Evolutionary conservation across 2,888 invertebrate genomes (phyloP), one percentile per base, ranked within the genome.

Genomic region (Drosophila longiperda): DNA sequence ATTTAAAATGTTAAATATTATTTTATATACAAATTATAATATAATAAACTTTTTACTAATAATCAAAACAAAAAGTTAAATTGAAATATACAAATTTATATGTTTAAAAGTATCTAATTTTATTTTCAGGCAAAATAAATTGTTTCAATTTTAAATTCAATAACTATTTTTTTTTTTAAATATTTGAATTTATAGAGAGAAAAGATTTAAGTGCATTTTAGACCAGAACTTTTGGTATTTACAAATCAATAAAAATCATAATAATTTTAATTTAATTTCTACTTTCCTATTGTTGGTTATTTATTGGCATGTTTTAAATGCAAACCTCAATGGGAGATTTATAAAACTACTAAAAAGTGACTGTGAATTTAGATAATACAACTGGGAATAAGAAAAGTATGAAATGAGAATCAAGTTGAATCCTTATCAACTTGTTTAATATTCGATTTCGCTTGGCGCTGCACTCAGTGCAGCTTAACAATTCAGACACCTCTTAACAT

Each of bases 401-500:
- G 45, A 11, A 32, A 40, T 12, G 15, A n/a, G 15, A 40, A 29
- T 36, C 26, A 20, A 52, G 58, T 52, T 66, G 59, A 29, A 29
- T 29, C 68, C 55, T 62, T 74, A 75, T 72, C 73, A 75, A 77
- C 75, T 89, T 87, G 81, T 83, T 87, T 72, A 81, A 85, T 83
- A 87, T 83, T 85, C 79, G 73, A 87, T 79, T 87, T 66, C 49
- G 45, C 58, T 68, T 70, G 66, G 65, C 52, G 20, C 34, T 60
- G 62, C 69, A 60, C 48, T 78, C 65, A 58, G 15, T 40, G 60
- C 48, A 71, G 73, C 75, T 70, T 57, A 70, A 70, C 82, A 77
- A 79, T 70, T 69, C 74, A 70, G 71, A 81, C 77, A 79, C 80
- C 73, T 76, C 70, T 81, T 75, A 67, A 73, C 79, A 75, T 71